These are phyloP conservation scores for Toxotes lorentzi DNA, from an alignment of 2,797 vertebrate genomes.

Conservation along the genomic window DNA sequence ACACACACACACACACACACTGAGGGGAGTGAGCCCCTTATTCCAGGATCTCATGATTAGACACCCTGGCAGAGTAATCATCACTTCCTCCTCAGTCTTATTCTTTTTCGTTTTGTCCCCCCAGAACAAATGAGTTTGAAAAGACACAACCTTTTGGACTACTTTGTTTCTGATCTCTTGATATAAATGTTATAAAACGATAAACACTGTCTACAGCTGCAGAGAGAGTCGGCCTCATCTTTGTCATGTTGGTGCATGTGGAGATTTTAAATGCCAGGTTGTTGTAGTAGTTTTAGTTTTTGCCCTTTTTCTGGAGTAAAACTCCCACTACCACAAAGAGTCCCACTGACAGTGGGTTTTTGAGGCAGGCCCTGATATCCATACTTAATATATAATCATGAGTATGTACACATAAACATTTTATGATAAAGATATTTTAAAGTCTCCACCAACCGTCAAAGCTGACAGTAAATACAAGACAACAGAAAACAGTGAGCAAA, in stretches of 20 bases:
- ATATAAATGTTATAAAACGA: slow-evolving; percentile 33
- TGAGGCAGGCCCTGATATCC: background rate
- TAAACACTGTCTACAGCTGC: background rate
- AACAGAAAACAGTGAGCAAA: no score
- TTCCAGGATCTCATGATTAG: slow-evolving; percentile 65
- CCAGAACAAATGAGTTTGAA: slow-evolving; percentile 47
- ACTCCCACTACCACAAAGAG: no score
- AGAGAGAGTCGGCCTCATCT: background rate
- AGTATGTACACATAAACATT: no score
- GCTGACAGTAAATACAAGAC: no score
- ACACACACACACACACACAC: slow-evolving; percentile 11
- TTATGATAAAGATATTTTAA: no score
- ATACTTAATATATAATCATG: no score
- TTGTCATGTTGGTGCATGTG: background rate
- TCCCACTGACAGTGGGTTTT: background rate
- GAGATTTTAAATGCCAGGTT: background rate
- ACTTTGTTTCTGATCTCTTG: slow-evolving; percentile 43
- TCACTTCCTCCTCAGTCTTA: slow-evolving; percentile 47
- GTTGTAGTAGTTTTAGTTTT: background rate
- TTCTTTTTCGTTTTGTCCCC: slow-evolving; percentile 36
- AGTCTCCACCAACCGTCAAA: no score
- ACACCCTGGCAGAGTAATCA: slow-evolving; percentile 58
- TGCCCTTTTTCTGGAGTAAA: background rate
- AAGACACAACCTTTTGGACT: slow-evolving; percentile 42
- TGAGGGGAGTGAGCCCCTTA: slow-evolving; percentile 14